These are phyloP conservation scores for Pangasius macronema DNA, from an alignment of 2,797 vertebrate genomes.

Conservation along the genomic window DNA sequence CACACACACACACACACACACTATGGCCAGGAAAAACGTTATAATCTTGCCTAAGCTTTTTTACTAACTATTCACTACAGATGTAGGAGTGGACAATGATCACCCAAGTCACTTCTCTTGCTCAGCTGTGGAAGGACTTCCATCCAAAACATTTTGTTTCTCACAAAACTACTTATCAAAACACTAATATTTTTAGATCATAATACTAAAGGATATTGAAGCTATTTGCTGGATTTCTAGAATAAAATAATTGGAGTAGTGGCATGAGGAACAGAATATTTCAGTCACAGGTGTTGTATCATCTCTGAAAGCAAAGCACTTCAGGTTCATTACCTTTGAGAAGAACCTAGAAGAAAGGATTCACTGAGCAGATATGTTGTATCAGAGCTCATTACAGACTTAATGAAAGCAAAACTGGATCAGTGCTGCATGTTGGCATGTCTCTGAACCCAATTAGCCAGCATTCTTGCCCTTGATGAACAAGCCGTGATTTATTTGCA, in stretches of 20 bases:
- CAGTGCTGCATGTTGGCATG: conserved; percentile 21
- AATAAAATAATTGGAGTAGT: not conserved
- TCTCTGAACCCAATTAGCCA: conserved; percentile 29
- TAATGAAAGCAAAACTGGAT: conserved; percentile 29
- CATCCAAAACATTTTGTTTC: not conserved
- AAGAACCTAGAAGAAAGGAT: conserved; percentile 6
- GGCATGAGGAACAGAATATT: not conserved
- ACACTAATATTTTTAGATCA: not conserved
- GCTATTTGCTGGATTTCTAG: not conserved
- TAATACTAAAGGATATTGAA: not conserved
- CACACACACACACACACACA: too few relatives aligned
- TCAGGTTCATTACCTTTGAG: not conserved
- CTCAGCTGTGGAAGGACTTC: not conserved
- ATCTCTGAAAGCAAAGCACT: not conserved
- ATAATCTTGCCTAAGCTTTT: not conserved
- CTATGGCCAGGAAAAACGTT: too few relatives aligned
- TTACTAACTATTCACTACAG: not conserved
- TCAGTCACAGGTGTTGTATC: not conserved
- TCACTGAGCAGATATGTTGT: conserved; percentile 24
- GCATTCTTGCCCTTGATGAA: conserved; percentile 13
- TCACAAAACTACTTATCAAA: not conserved
- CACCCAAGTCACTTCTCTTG: not conserved
- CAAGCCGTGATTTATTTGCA: conserved; percentile 19
- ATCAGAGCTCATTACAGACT: conserved; percentile 26
- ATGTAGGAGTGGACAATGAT: not conserved